A percentile compares a stretch with the other conserved stretches of the same genome.
phyloP scores from a whole-genome alignment of 2,888 invertebrate species.

The Iphiclides podalirius region DNA sequence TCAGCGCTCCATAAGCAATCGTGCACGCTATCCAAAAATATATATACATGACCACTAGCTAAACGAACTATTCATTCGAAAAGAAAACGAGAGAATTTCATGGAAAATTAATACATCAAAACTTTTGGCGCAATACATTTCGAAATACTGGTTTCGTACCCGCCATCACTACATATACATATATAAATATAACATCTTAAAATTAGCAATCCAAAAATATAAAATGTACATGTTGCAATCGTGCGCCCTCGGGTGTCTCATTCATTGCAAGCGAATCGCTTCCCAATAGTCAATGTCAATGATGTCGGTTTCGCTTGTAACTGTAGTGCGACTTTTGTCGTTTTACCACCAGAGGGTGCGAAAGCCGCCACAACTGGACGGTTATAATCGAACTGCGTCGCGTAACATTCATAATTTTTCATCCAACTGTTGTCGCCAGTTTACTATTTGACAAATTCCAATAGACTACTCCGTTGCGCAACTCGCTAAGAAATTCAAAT shows the following conservation, averaged over 20 bases:
- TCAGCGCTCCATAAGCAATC: constrained; percentile 67
- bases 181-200: constrained; percentile 81
- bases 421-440: constrained; percentile 32
- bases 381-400: constrained; percentile 73
- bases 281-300: constrained; percentile 38
- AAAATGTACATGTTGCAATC: constrained; percentile 78
- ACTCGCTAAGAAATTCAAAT: constrained; percentile 26
- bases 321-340: constrained; percentile 56
- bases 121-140: constrained; percentile 77
- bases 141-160: constrained; percentile 75
- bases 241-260: constrained; percentile 68
- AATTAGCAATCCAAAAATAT: constrained; percentile 81
- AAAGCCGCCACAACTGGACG: constrained; percentile 77
- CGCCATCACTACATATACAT: constrained; percentile 78
- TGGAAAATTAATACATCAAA: constrained; percentile 79
- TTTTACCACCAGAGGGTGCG: constrained; percentile 66
- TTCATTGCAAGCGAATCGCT: constrained; percentile 52
- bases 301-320: constrained; percentile 47
- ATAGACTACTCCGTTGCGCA: constrained; percentile 24
- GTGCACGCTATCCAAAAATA: constrained; percentile 77
- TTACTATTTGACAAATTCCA: constrained; percentile 35
- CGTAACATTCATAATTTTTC: constrained; percentile 45
- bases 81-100: constrained; percentile 60
- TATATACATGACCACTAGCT: constrained; percentile 78
- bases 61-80: constrained; percentile 68